Base-by-base conservation (phyloP, 2,113 vertebrate species). In the Pterocles gutturalis region DNA sequence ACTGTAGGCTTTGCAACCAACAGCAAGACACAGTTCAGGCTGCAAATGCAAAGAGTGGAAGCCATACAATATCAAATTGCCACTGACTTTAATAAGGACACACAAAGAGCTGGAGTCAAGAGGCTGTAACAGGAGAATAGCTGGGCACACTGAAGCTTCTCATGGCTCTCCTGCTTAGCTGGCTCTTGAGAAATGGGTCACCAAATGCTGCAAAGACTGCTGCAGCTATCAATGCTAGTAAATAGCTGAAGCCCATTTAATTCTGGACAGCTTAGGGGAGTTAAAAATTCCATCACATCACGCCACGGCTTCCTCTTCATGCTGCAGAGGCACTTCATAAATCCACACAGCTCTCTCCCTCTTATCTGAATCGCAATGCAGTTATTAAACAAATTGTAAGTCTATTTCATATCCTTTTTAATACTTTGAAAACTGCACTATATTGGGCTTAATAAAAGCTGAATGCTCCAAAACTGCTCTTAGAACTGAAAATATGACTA, bases 401-500 rank as follows among this genome's bases (percentile, higher is more conserved):
- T 98, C 96, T 94, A 89, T 93, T 96, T 91, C 95, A 76, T 97
- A 96, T 97, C 95, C 95, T 93, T 95, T 97, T 85, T 92, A 95
- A 96, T 97, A 96, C 96, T 98, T 96, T 81, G 96, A 98, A 96
- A 97, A 97, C 78, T 71, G 78, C 77, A 96, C 97, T 97, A 81
- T 97, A 97, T 96, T 92, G 97, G 90, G 92, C 95, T 96, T 97
- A 98, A 98, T 97, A 96, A 98, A 98, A 97, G 95, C 89, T 89
- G 95, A 96, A 96, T 88, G 83, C 93, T 95, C 95, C 94, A 84
- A 94, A 97, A 94, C 96, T 97, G 90, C 97, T 98, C 94, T 96
- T 96, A 91, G 96, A 98, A 98, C 92, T 97, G 97, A 97, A 98
- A 98, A 98, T 97, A 98, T 97, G 97, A 97, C 96, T 97, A 93